Evolutionary conservation across 2,797 vertebrate genomes (phyloP).

Genomic region (Sebastes vulpes): DNA sequence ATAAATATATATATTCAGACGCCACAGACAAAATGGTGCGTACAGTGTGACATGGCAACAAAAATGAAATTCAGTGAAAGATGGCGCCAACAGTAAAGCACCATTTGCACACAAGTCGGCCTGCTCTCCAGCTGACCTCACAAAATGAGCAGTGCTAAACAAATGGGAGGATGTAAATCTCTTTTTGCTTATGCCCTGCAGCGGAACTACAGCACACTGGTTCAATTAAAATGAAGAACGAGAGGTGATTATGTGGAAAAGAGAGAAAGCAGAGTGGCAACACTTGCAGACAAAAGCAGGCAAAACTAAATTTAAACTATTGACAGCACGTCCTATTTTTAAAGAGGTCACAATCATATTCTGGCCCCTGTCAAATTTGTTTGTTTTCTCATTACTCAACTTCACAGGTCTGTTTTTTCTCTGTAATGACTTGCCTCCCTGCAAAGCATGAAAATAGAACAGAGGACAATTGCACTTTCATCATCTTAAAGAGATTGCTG

Average conservation of each 20-base stretch:
- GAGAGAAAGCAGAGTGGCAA: conserved; percentile 11
- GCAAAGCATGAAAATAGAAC: conserved; percentile 75
- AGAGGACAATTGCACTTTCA: conserved; percentile 62
- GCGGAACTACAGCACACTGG: conserved; percentile 41
- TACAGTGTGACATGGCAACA: conserved; percentile 1
- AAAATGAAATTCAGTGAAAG: conserved; percentile 35
- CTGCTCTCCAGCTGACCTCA: conserved; percentile 64
- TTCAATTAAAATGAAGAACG: conserved; percentile 53
- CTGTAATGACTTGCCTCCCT: conserved; percentile 45
- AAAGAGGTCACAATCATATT: conserved; percentile 45
- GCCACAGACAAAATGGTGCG: conserved; percentile 9
- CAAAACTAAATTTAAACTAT: conserved; percentile 55
- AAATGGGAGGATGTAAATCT: conserved; percentile 62
- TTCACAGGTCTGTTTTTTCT: conserved; percentile 33
- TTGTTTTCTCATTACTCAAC: conserved; percentile 70
- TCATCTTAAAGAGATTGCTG: conserved; percentile 64
- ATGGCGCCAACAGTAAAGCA: conserved; percentile 9
- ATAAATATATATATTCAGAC: background rate
- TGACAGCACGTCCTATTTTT: conserved; percentile 63
- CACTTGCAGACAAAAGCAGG: conserved; percentile 34
- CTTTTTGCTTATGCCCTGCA: conserved; percentile 45
- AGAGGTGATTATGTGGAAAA: conserved; percentile 35
- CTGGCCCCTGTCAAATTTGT: conserved; percentile 58
- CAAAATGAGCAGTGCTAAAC: conserved; percentile 49
- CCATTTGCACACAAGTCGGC: conserved; percentile 26